Evolutionary conservation across 2,113 vertebrate species (phyloP).

Genomic region (Pituophis catenifer): DNA sequence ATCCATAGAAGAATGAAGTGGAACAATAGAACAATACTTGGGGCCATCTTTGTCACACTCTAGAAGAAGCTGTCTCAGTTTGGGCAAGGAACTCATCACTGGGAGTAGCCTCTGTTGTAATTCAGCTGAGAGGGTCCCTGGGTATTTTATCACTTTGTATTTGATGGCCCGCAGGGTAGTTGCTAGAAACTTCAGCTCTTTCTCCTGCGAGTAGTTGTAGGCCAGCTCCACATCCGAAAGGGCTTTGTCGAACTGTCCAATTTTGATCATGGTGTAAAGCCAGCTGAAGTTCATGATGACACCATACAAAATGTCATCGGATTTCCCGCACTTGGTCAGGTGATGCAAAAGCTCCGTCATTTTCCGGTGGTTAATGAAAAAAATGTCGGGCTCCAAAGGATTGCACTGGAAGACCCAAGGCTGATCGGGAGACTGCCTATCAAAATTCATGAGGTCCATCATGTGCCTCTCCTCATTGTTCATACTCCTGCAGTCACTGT

Average conservation of each 20-base stretch:
- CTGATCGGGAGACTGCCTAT: slow-evolving; percentile 93
- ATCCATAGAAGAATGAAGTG: slow-evolving; percentile 96
- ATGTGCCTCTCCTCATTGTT: slow-evolving; percentile 83
- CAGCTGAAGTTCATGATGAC: slow-evolving; percentile 99
- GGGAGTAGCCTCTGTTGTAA: slow-evolving; percentile 95
- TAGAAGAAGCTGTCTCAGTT: slow-evolving; percentile 91
- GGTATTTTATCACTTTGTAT: slow-evolving; percentile 86
- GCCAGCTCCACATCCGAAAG: slow-evolving; percentile 90
- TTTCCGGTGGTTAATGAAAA: slow-evolving; percentile 98
- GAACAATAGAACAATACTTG: slow-evolving; percentile 97
- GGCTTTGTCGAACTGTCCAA: slow-evolving; percentile 94
- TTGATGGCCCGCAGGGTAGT: slow-evolving; percentile 89
- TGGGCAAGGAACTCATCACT: slow-evolving; percentile 93
- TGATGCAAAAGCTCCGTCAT: slow-evolving; percentile 95
- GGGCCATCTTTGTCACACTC: slow-evolving; percentile 98
- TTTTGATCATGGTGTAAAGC: slow-evolving; percentile 99
- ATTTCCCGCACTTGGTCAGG: slow-evolving; percentile 88
- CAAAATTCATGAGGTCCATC: slow-evolving; percentile 86
- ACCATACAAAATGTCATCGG: slow-evolving; percentile 91
- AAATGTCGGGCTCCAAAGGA: slow-evolving; percentile 93
- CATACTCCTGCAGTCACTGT: slow-evolving; percentile 80
- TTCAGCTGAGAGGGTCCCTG: slow-evolving; percentile 92
- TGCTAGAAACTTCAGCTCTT: slow-evolving; percentile 95
- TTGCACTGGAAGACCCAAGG: slow-evolving; percentile 99
- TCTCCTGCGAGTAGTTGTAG: slow-evolving; percentile 91